Percentiles rank a stretch among this genome's conserved stretches.
Conservation (phyloP, 2,888 invertebrate genomes). For the Epirrita christyi region DNA sequence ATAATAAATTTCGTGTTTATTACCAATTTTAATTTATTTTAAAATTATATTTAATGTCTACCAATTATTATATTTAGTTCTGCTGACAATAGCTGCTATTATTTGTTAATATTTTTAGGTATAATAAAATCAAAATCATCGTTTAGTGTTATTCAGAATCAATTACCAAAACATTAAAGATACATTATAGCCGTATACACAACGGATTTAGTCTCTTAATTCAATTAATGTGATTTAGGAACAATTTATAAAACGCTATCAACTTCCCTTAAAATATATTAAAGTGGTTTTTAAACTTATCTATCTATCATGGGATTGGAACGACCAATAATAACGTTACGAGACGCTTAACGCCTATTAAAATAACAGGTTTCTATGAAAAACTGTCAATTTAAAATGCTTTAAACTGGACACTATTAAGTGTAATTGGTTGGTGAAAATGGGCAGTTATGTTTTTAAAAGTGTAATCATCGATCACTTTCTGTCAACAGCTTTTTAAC, state of each 20-base stretch:
- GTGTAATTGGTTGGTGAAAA: too few species aligned
- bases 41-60: constrained; percentile 8
- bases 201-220: constrained; percentile 51
- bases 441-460: neutral
- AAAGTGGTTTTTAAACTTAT: constrained; percentile 1
- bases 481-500: constrained; percentile 1
- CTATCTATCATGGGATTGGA: constrained; percentile 14
- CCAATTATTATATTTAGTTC: constrained; percentile 3
- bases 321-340: too few species aligned
- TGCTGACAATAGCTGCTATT: constrained; percentile 26
- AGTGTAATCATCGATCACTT: neutral
- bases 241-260: constrained; percentile 18
- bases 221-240: constrained; percentile 43
- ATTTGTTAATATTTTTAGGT: constrained; percentile 10
- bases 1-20: constrained; percentile 27
- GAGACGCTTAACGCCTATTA: too few species aligned
- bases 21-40: constrained; percentile 22
- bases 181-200: constrained; percentile 35
- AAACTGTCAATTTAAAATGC: neutral
- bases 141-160: neutral
- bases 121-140: neutral
- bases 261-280: constrained; percentile 5
- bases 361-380: neutral
- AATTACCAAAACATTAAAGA: constrained; percentile 11
- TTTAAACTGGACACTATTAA: too few species aligned